These are phyloP conservation scores for Ceratosolen fusciceps DNA, from an alignment of 1,140 invertebrate genomes.

Conservation along the genomic window DNA sequence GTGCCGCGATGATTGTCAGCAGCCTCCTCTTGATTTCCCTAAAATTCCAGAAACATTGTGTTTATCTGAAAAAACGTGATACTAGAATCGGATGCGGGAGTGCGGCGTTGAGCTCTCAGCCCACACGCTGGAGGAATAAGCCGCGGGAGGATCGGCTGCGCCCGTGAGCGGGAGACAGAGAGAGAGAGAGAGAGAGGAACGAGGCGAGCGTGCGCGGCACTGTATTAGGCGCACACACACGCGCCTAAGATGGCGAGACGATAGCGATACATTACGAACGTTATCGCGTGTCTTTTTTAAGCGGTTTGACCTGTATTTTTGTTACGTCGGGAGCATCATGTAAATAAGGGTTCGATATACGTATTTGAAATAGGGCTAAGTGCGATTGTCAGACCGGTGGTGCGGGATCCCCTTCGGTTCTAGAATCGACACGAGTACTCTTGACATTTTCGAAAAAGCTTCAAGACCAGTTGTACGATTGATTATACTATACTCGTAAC, in stretches of 20 bases:
- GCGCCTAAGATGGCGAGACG: neutral
- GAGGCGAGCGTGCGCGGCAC: no score
- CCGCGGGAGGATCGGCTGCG: no score
- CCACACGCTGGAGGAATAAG: no score
- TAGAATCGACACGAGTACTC: neutral
- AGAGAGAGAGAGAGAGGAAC: no score
- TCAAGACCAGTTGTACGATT: slow-evolving; percentile 1
- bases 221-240: neutral
- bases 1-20: neutral
- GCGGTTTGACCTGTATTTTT: slow-evolving; percentile 20
- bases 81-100: no score
- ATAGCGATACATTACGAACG: slow-evolving; percentile 8
- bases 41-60: no score
- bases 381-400: neutral
- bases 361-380: neutral
- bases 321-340: slow-evolving; percentile 32
- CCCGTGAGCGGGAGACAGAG: no score
- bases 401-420: neutral
- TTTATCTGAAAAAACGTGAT: no score
- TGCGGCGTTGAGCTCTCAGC: no score
- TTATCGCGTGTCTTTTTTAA: neutral
- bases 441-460: neutral
- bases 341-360: slow-evolving; percentile 25
- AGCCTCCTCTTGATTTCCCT: no score
- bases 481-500: neutral